A percentile compares a stretch with the other conserved stretches of the same genome.
Conservation (phyloP, 2,113 vertebrate species). For the Phoxinus phoxinus region DNA sequence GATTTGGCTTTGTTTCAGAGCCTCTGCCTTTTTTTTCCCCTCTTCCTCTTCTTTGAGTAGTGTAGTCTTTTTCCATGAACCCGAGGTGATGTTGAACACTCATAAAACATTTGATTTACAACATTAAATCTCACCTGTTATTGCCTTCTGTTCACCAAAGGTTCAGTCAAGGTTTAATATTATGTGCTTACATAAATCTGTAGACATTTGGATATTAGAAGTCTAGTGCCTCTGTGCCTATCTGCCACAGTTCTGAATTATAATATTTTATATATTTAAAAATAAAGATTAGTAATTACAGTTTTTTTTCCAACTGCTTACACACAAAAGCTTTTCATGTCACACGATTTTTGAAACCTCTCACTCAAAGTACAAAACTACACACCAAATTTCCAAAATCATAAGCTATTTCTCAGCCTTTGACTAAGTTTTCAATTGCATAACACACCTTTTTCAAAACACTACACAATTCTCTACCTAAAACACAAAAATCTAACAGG, state of each 20-base stretch:
- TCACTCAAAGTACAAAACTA: too few relatives aligned
- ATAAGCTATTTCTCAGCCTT: too few relatives aligned
- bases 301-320: too few relatives aligned
- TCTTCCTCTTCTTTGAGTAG: not conserved
- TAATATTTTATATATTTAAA: not conserved
- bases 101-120: conserved; percentile 19
- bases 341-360: too few relatives aligned
- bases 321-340: too few relatives aligned
- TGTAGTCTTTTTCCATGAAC: conserved; percentile 18
- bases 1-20: conserved; percentile 43
- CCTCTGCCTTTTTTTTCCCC: not conserved
- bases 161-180: not conserved
- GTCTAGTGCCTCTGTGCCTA: not conserved
- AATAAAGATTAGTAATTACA: not conserved
- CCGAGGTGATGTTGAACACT: not conserved
- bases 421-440: too few relatives aligned
- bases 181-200: conserved; percentile 18
- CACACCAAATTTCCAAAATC: too few relatives aligned
- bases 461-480: too few relatives aligned
- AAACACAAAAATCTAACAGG: too few relatives aligned
- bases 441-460: too few relatives aligned
- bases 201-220: conserved; percentile 2
- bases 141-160: not conserved
- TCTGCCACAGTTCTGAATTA: not conserved
- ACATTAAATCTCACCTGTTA: conserved; percentile 1